These are phyloP conservation scores for Caloenas nicobarica DNA, from an alignment of 2,113 vertebrate species.

Conservation along the genomic window DNA sequence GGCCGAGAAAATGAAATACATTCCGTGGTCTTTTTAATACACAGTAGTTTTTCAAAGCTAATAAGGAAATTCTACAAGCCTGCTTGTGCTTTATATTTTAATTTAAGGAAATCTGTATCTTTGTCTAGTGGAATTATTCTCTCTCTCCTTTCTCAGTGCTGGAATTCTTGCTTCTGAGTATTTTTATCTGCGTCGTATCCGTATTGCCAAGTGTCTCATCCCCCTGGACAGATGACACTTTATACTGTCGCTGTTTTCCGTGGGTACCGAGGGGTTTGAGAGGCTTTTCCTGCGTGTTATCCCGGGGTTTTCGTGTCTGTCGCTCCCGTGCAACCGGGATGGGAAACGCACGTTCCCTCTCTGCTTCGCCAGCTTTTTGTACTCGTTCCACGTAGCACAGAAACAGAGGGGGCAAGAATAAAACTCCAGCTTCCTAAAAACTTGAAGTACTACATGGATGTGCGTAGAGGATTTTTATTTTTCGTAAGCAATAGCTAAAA, in stretches of 20 bases:
- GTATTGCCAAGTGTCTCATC: neutral
- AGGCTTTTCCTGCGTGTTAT: neutral
- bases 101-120: neutral
- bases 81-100: slow-evolving; percentile 15
- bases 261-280: too few species aligned
- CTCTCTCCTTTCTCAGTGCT: neutral
- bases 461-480: neutral
- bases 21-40: neutral
- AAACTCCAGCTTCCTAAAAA: neutral
- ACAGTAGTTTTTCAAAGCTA: neutral
- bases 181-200: neutral
- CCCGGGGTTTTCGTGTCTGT: neutral
- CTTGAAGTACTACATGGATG: neutral
- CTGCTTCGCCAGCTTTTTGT: neutral
- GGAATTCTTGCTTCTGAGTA: neutral
- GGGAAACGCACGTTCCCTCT: fast-evolving
- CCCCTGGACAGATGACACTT: neutral
- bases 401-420: neutral
- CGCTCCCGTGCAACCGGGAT: fast-evolving
- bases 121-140: neutral
- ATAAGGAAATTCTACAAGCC: slow-evolving; percentile 8
- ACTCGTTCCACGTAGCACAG: neutral
- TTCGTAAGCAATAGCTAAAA: neutral
- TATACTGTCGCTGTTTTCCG: neutral
- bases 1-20: neutral